Base-by-base conservation (phyloP, 2,113 vertebrate genomes). In the Ornithorhynchus anatinus region DNA sequence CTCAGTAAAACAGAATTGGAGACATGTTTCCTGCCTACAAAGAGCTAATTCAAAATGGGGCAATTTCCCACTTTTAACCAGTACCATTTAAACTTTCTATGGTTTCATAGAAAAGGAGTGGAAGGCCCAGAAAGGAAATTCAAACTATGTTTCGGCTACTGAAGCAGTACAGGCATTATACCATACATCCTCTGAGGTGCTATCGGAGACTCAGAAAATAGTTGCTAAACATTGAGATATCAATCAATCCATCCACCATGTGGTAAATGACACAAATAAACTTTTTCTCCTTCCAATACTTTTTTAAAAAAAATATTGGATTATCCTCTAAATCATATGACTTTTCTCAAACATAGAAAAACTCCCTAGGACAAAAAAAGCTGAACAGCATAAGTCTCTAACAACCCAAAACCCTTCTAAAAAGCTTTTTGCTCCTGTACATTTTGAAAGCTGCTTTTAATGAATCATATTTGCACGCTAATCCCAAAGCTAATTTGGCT, bases 391-490 rank as follows among this genome's bases (percentile, higher is more conserved):
- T 40, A 66, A 80, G 61, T 75, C 12, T 82, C 25, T 59, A 53
- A 87, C 59, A 75, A 78, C 48, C 48, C 69, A 48, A 88, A 38
- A 47, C 75, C 40, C 0, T 0, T 56, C 50, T 48, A 82, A 63
- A 69, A 82, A 84, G 64, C 70, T 75, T 73, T 64, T 57, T 82
- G 79, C 78, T 77, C 88, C 77, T 59, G 65, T 89, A 89, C 48
- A 71, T 57, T 86, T 59, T 44, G 59, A 79, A 87, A 87, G 14
- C 51, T 78, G 69, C 58, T 88, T 89, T 47, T 84, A 75, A 76
- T 78, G 67, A 87, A 82, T 60, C 35, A 8, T 37, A 84, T 78
- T 88, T 86, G 81, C 53, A 89, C 1, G 1, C 53, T 77, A 86
- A 69, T 86, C 68, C 77, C 70, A 66, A 77, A 82, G 53, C 17